phyloP scores from a whole-genome alignment of 2,888 invertebrate species.

The Cheilosia scutellata region DNA sequence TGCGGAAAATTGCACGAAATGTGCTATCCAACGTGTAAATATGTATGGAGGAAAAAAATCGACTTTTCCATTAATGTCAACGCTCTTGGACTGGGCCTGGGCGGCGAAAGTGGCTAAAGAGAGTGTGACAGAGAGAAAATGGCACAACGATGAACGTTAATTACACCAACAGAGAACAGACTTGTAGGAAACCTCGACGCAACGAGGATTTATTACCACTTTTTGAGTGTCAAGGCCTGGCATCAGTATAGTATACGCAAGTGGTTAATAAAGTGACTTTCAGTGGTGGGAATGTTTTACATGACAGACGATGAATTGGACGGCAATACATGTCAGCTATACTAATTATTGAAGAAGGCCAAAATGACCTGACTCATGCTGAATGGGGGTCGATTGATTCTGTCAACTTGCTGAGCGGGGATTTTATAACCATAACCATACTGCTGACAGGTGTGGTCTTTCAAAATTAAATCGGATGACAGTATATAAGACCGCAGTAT shows the following conservation, averaged over 20 bases:
- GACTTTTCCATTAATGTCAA: constrained; percentile 56
- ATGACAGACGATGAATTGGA: constrained; percentile 54
- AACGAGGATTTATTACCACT: constrained; percentile 64
- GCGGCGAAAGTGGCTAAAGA: neutral
- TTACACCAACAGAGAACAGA: constrained; percentile 49
- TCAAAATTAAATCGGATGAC: too few species aligned
- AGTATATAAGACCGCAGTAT: too few species aligned
- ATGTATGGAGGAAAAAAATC: constrained; percentile 1
- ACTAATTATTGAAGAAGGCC: constrained; percentile 37
- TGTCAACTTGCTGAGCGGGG: constrained; percentile 7
- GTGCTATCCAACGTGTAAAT: constrained; percentile 14
- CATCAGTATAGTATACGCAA: neutral
- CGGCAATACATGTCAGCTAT: neutral
- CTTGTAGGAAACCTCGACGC: constrained; percentile 40
- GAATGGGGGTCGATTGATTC: constrained; percentile 34
- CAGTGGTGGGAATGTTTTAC: constrained; percentile 51
- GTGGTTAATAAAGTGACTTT: constrained; percentile 44
- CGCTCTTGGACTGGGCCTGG: neutral
- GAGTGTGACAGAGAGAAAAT: constrained; percentile 39
- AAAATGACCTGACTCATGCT: neutral
- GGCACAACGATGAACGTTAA: constrained; percentile 57
- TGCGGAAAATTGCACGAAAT: constrained; percentile 67
- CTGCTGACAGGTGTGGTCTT: neutral
- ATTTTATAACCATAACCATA: neutral
- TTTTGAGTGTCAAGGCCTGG: constrained; percentile 46